phyloP scores from a whole-genome alignment of 2,888 invertebrate genomes.

The Synanthedon myopaeformis region DNA sequence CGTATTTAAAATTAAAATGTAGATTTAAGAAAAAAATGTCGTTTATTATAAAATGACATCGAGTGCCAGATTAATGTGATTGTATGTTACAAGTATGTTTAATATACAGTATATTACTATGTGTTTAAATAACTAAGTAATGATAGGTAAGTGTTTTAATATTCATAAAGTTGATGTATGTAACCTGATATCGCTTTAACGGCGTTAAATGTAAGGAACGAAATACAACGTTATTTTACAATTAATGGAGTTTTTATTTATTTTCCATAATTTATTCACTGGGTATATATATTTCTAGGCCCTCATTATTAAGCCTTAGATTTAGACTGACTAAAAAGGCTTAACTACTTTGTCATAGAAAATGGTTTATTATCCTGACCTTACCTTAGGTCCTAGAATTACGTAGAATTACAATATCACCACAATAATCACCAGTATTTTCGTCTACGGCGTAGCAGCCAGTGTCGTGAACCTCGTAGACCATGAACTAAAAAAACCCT shows the following conservation, averaged over 20 bases:
- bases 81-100: conserved; percentile 36
- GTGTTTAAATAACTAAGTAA: conserved; percentile 4
- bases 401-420: too few species aligned
- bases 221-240: conserved; percentile 66
- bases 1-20: neutral
- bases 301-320: too few species aligned
- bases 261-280: neutral
- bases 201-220: conserved; percentile 35
- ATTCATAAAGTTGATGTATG: conserved; percentile 44
- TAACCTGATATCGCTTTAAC: conserved; percentile 51
- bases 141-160: conserved; percentile 39
- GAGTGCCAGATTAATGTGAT: conserved; percentile 66
- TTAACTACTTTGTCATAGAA: too few species aligned
- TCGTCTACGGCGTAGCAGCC: too few species aligned
- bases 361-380: too few species aligned
- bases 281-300: neutral
- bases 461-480: too few species aligned
- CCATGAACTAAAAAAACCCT: too few species aligned
- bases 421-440: too few species aligned
- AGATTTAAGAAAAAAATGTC: conserved; percentile 2
- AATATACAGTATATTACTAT: conserved; percentile 18
- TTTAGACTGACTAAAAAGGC: too few species aligned
- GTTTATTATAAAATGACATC: conserved; percentile 18
- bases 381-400: too few species aligned
- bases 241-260: conserved; percentile 20